Evolutionary conservation across 2,113 vertebrate genomes (phyloP), one percentile per base, ranked within the genome.

Genomic region (Cebus imitator): DNA sequence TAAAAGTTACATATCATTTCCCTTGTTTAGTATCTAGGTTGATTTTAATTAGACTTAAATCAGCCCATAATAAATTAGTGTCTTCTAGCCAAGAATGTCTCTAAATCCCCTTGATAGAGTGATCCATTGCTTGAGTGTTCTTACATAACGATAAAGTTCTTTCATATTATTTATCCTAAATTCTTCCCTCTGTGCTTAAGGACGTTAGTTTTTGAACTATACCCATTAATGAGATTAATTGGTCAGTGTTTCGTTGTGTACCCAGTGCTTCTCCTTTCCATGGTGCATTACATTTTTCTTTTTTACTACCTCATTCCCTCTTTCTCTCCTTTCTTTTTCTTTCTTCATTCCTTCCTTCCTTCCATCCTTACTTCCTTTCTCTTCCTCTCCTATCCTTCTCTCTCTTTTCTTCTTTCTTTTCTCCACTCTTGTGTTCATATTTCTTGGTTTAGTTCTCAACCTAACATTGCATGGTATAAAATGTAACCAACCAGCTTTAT

Each of bases 31-130:
- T 91, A 27, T 97, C 79, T 95, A 79, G 61, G 73, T 40, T 96
- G 66, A 90, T 72, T 96, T 97, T 97, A 96, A 95, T 94, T 96
- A 96, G 91, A 73, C 52, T 96, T 96, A 97, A 52, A 94, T 90
- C 52, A 94, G 72, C 55, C 55, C 68, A 76, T 97, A 91, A 94
- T 93, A 94, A 93, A 96, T 97, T 79, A 92, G 40, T 87, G 40
- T 96, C 83, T 91, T 94, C 80, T 50, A 93, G 61, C 30, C 37
- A 94, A n/a, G 79, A 89, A 12, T 91, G 50, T 84, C 79, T 96
- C 81, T 93, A 40, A 94, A 94, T 87, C 93, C 94, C 82, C 86
- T 84, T 78, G 91, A 68, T 75, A 91, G 27, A 35, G 81, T 94
- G 68, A 87, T 91, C 75, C 40, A 87, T 83, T 72, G 83, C 50